Percentiles rank a stretch among this genome's conserved stretches.
phyloP scores from a whole-genome alignment of 2,888 invertebrate genomes.

The Eupithecia abbreviata region DNA sequence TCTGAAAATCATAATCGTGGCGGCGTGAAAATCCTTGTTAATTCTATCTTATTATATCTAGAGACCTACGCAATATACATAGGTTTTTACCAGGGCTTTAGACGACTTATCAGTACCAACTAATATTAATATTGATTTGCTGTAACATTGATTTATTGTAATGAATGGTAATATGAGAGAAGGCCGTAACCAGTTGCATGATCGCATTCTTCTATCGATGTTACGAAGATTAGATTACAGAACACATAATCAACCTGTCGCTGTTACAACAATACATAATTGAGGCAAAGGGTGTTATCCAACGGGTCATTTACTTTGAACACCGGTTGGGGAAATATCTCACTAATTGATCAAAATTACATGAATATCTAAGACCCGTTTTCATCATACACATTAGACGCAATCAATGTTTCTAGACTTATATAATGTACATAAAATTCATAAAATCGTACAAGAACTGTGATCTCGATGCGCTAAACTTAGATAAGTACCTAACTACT shows the following conservation, averaged over 20 bases:
- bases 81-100: neutral
- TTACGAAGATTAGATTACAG: constrained; percentile 45
- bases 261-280: constrained; percentile 51
- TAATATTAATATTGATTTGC: constrained; percentile 13
- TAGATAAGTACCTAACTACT: neutral
- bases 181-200: constrained; percentile 41
- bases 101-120: neutral
- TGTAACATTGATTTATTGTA: constrained; percentile 19
- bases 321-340: constrained; percentile 25
- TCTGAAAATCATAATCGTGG: neutral
- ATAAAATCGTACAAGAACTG: neutral
- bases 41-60: no score
- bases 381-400: neutral
- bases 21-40: neutral
- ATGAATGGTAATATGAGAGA: constrained; percentile 23
- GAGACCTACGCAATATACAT: neutral
- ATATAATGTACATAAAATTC: neutral
- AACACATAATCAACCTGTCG: constrained; percentile 48
- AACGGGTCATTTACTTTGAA: constrained; percentile 36
- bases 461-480: neutral
- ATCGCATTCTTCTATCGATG: constrained; percentile 37
- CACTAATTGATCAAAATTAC: constrained; percentile 22
- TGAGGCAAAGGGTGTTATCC: constrained; percentile 35
- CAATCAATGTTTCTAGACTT: neutral
- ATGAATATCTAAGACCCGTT: constrained; percentile 16